Conservation (phyloP, 2,888 invertebrate genomes). For the Chalcis sispes region DNA sequence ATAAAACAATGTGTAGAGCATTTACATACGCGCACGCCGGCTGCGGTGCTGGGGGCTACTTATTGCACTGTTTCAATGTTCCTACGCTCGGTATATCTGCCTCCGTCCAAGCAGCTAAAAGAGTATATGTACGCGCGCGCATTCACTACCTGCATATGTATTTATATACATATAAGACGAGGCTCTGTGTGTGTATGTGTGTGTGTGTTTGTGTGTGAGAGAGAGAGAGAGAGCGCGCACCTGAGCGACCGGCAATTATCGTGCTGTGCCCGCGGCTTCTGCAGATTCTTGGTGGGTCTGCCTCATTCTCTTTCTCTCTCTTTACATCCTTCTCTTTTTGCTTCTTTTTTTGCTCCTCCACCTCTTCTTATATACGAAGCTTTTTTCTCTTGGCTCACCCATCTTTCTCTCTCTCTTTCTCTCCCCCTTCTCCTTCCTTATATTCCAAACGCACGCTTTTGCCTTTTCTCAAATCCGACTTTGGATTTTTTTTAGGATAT, state of each 20-base stretch:
- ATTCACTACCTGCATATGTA: background rate
- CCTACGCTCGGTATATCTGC: background rate
- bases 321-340: conserved; percentile 23
- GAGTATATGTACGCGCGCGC: background rate
- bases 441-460: conserved; percentile 38
- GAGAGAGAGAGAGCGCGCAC: conserved; percentile 68
- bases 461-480: conserved; percentile 43
- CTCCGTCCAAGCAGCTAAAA: conserved; percentile 26
- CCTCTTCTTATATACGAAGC: background rate
- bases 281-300: conserved; percentile 59
- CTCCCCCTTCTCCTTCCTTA: conserved; percentile 2
- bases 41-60: conserved; percentile 48
- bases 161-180: conserved; percentile 47
- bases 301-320: conserved; percentile 45
- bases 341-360: conserved; percentile 21
- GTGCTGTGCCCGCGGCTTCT: conserved; percentile 68
- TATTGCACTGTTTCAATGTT: conserved; percentile 5
- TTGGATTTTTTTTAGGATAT: no score
- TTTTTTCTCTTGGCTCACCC: conserved; percentile 9
- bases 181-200: no score
- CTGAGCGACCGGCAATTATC: conserved; percentile 69
- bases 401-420: background rate
- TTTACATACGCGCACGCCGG: conserved; percentile 52
- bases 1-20: conserved; percentile 53
- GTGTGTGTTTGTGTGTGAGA: background rate